phyloP scores from a whole-genome alignment of 2,888 invertebrate genomes.

The Saturnia pavonia region DNA sequence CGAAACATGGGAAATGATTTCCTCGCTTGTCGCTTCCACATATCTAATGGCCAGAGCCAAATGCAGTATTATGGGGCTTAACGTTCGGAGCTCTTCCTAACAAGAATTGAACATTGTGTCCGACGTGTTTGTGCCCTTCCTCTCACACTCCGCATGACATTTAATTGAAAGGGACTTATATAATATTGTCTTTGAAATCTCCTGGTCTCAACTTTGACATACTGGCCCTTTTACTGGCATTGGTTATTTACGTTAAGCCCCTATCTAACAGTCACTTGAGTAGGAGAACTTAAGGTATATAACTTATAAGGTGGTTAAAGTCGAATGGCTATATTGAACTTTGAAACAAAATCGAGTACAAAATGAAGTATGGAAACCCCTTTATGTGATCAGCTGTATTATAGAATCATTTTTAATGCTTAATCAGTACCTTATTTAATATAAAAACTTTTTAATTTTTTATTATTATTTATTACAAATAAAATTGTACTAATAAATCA shows the following conservation, averaged over 20 bases:
- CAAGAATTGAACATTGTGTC: constrained; percentile 53
- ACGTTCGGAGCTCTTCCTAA: constrained; percentile 50
- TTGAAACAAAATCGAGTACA: too few species aligned
- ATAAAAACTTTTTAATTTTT: too few species aligned
- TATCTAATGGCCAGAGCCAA: constrained; percentile 34
- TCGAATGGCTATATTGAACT: neutral
- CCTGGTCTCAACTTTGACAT: constrained; percentile 19
- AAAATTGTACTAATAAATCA: too few species aligned
- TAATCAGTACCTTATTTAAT: too few species aligned
- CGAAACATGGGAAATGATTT: too few species aligned
- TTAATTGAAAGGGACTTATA: constrained; percentile 32
- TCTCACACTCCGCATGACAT: constrained; percentile 18
- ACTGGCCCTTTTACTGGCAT: constrained; percentile 21
- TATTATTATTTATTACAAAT: too few species aligned
- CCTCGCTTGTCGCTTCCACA: constrained; percentile 30
- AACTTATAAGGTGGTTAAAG: neutral
- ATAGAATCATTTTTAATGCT: too few species aligned
- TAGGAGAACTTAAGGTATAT: neutral
- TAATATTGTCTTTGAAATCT: constrained; percentile 29
- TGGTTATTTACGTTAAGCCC: constrained; percentile 18
- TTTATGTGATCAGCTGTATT: too few species aligned
- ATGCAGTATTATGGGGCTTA: constrained; percentile 60
- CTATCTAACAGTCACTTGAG: neutral
- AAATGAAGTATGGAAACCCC: too few species aligned
- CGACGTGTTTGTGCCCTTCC: constrained; percentile 48